A percentile compares a stretch with the other conserved stretches of the same genome.
phyloP scores from a whole-genome alignment of 2,797 vertebrate species.

The Pipistrellus nathusii region DNA sequence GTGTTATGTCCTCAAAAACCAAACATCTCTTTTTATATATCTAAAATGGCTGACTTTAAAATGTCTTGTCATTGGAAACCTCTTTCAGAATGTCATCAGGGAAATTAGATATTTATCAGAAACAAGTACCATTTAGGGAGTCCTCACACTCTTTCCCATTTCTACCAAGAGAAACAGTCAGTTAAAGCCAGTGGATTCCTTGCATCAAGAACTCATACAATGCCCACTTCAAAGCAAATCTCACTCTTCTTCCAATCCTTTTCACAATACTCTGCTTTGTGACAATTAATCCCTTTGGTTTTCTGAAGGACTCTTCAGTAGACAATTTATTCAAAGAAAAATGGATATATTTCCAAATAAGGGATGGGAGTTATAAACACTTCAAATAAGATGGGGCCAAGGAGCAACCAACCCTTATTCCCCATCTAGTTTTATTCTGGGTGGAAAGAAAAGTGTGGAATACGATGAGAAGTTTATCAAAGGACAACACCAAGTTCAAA shows the following conservation, averaged over 20 bases:
- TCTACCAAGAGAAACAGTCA: neutral
- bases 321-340: neutral
- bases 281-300: neutral
- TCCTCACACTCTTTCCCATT: neutral
- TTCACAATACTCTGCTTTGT: neutral
- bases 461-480: neutral
- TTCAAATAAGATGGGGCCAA: neutral
- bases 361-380: neutral
- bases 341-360: neutral
- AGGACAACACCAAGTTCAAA: neutral
- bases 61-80: neutral
- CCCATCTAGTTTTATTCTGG: neutral
- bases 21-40: neutral
- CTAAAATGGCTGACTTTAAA: neutral
- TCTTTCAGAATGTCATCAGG: conserved; percentile 29
- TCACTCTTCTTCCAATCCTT: neutral
- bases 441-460: neutral
- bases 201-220: neutral
- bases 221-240: neutral
- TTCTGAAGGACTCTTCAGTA: neutral
- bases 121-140: neutral
- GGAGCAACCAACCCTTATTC: neutral
- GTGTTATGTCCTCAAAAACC: neutral
- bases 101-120: neutral
- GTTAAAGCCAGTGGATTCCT: neutral